Base-by-base conservation (phyloP, 2,888 invertebrate genomes). In the Pollenia labialis region DNA sequence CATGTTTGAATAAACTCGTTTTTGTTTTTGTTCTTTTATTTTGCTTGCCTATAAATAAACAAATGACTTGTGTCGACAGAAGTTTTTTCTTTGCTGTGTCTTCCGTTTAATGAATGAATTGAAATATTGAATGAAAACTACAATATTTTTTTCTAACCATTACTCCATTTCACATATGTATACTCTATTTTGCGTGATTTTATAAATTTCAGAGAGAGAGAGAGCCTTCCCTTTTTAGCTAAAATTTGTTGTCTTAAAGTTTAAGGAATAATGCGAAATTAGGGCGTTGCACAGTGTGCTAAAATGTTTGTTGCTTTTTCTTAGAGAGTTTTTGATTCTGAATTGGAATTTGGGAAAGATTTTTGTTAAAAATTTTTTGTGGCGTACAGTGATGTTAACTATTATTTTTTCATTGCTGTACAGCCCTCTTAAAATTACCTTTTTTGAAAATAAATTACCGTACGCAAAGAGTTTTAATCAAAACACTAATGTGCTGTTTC, bases 71-170 rank as follows among this genome's bases (percentile, higher is more conserved):
- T 14, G 32, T 44, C 2, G 1, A 46, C 54, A 56, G 46, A 52
- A 71, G 58, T 69, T 76, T 76, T 44, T 23, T 54, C 4, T 18
- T 23, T 50, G n/a, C 11, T 48, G 12, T 71, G 69, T 71, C 12
- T 64, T 50, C 60, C 14, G 3, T 69, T 66, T 75, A 40, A 84
- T 80, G 80, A 87, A 85, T 80, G 84, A 75, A 64, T 68, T 85
- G 56, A 54, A 79, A 74, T 58, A 62, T 80, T 85, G 84, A 85
- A 85, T 85, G 84, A 80, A 85, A 75, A 80, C 79, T 62, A 80
- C 40, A 32, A 32, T 44, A 40, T 40, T 54, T 52, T 79, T 0
- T 40, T 40, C 6, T 16, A 2, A 8, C 23, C 46, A 62, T 62
- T 50, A 60, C 75, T 82, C 54, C 46, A 52, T 82, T 69, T 82